Conservation (phyloP, 2,888 invertebrate species). For the Cantharis rufa region DNA sequence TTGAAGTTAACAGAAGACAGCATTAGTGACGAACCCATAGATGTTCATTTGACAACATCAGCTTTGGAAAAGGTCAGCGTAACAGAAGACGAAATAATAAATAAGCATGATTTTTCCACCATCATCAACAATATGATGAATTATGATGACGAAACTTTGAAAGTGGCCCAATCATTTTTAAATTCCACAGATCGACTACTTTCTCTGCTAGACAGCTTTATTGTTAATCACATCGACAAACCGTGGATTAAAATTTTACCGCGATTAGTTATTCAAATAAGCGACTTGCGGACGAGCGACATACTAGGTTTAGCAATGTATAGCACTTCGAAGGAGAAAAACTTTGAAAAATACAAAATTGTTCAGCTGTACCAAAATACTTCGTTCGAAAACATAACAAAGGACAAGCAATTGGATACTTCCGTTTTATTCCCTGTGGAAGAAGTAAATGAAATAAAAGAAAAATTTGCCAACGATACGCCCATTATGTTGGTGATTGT, state of each 20-base stretch:
- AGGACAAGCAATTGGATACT: not conserved
- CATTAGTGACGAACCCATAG: not conserved
- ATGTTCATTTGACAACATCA: conserved; percentile 11
- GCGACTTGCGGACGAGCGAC: conserved; percentile 7
- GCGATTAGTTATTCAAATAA: conserved; percentile 27
- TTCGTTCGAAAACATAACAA: not conserved
- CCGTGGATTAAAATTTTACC: conserved; percentile 4
- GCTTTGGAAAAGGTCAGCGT: not conserved
- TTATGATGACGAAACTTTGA: conserved; percentile 53
- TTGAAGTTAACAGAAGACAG: conserved; percentile 2
- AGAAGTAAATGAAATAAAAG: not conserved
- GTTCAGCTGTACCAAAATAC: not conserved
- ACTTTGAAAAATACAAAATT: not conserved
- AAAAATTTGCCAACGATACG: conserved; percentile 27
- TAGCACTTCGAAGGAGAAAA: not conserved
- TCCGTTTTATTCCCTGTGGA: conserved; percentile 1
- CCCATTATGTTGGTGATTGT: conserved; percentile 26
- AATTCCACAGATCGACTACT: conserved; percentile 67
- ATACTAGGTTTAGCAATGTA: conserved; percentile 13
- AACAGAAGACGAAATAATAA: not conserved
- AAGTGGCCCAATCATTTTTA: conserved; percentile 56
- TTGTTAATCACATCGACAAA: conserved; percentile 43
- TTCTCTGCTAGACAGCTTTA: conserved; percentile 61
- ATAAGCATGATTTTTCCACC: conserved; percentile 50
- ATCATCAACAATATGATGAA: conserved; percentile 58